A percentile compares a stretch with the other conserved stretches of the same genome.
phyloP scores from a whole-genome alignment of 2,113 vertebrate genomes.

The Loxodonta africana region DNA sequence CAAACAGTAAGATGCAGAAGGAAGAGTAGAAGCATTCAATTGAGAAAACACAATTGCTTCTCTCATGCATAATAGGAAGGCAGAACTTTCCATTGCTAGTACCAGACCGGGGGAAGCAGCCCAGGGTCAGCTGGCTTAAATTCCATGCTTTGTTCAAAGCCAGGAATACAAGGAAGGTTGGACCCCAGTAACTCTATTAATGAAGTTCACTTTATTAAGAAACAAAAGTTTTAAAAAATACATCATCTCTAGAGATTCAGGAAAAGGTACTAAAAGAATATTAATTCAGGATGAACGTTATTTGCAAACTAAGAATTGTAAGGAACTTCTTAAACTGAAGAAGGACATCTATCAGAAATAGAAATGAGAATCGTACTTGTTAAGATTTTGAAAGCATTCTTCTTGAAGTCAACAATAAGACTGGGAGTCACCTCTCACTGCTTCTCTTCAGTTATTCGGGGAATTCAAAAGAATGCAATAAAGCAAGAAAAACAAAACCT shows the following conservation, averaged over 20 bases:
- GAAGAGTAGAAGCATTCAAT: not conserved
- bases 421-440: no score
- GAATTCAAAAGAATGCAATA: not conserved
- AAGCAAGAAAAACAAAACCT: not conserved
- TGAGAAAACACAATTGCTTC: not conserved
- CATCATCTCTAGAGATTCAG: not conserved
- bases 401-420: not conserved
- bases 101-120: not conserved
- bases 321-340: no score
- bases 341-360: not conserved
- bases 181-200: not conserved
- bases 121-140: not conserved
- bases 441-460: not conserved
- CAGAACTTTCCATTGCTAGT: not conserved
- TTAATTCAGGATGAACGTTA: not conserved
- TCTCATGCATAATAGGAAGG: not conserved
- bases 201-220: not conserved
- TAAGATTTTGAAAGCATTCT: not conserved
- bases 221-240: not conserved
- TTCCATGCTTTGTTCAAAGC: not conserved
- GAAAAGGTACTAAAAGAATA: not conserved
- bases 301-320: accelerated
- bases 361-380: not conserved
- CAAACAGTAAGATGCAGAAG: not conserved
- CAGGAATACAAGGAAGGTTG: not conserved